Evolutionary conservation across 2,113 vertebrate genomes (phyloP).

Genomic region (Apeltes quadracus): DNA sequence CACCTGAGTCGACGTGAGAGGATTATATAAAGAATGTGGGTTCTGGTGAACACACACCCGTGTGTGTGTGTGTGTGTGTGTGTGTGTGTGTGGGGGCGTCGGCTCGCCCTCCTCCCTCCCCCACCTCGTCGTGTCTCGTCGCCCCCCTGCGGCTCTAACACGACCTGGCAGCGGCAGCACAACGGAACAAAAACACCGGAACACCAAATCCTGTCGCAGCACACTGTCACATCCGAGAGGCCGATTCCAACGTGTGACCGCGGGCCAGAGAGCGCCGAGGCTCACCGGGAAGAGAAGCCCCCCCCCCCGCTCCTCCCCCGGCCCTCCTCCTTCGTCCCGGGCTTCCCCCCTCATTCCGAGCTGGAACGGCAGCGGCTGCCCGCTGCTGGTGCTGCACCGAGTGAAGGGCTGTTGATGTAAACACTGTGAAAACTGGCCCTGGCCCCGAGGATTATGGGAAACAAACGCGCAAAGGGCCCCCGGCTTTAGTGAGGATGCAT

Average conservation of each 20-base stretch:
- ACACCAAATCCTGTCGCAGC: constrained; percentile 15
- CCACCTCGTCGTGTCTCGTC: constrained; percentile 16
- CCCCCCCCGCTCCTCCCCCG: no score
- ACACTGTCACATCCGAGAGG: constrained; percentile 8
- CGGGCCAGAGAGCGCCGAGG: background rate
- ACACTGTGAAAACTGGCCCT: no score
- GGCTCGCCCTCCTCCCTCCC: background rate
- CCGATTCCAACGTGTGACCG: constrained; percentile 1
- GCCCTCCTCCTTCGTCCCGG: no score
- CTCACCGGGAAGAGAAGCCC: background rate
- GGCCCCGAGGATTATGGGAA: no score
- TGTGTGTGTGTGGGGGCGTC: background rate
- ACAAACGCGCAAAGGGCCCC: no score
- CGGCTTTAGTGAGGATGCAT: no score
- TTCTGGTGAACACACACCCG: background rate
- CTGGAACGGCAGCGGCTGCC: no score
- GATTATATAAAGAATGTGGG: background rate
- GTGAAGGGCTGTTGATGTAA: no score
- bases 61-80: background rate
- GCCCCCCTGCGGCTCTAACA: constrained; percentile 4
- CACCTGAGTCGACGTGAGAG: background rate
- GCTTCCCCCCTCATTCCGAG: no score
- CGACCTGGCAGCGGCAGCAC: constrained; percentile 12
- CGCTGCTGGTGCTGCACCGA: no score
- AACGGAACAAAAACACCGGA: constrained; percentile 13